Base-by-base conservation (phyloP, 2,888 invertebrate genomes). In the Orgyia antiqua region DNA sequence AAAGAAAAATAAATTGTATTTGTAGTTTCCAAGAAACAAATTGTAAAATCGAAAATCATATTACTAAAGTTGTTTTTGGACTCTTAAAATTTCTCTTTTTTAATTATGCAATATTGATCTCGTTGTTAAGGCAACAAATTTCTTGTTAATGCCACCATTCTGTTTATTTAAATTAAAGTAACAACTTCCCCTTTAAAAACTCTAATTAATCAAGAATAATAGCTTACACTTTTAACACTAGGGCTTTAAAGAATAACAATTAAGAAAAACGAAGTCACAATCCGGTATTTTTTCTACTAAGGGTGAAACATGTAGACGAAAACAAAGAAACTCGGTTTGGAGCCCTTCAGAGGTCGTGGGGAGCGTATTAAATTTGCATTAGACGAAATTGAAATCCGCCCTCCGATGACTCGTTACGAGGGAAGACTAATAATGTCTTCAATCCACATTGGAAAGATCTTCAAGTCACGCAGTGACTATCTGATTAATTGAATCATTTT, bases 321-420 rank as follows among this genome's bases (percentile, higher is more conserved):
- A 79, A 83, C 80, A 84, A 82, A 77, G 76, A 68, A 77, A 73
- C 69, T 72, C 69, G 65, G 70, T 72, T 72, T 64, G 55, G 64
- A 64, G 69, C 74, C 78, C 76, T 76, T 71, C 65, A 63, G 54
- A 64, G 68, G 52, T 63, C 64, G 57, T 55, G 53, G 71, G 72
- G 73, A 74, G 73, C 69, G 78, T 82, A 84, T 86, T 84, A 86
- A 84, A 86, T 84, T 84, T 84, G 83, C 84, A 84, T 86, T 83
- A 83, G 78, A 69, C 67, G 64, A 72, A 84, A 84, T 86, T 86
- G 80, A 82, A 84, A 78, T 80, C 77, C 84, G 76, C 82, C 83
- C 77, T 72, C 67, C 72, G 68, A 79, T 77, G 77, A 76, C 65
- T 75, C 68, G 76, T 74, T 76, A 77, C 75, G 66, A 65, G 69